Base-by-base conservation (phyloP, 2,113 vertebrate species). In the Calidris pygmaea region DNA sequence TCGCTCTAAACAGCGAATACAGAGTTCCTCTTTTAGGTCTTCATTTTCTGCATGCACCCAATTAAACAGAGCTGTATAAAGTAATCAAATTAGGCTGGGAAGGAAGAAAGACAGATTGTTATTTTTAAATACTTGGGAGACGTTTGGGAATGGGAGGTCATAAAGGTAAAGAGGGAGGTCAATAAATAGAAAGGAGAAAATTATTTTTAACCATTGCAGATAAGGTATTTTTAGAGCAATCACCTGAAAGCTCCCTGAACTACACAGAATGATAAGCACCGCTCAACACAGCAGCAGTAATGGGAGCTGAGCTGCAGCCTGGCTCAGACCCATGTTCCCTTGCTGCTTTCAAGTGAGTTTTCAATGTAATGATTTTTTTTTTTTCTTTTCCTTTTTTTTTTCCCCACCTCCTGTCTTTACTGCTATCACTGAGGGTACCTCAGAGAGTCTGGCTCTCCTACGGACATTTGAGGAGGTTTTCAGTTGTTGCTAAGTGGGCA, bases 211-310 rank as follows among this genome's bases (percentile, higher is more conserved):
- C 80, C 20, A 12, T 93, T 93, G 86, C 68, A 93, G 92, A 92
- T 78, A 86, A 93, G 76, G 76, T 95, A 94, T 94, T 97, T 95
- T 97, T 97, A 96, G 94, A 93, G 88, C 86, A 95, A 88, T 95
- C 90, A 96, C 92, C 92, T 96, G 96, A 78, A 95, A 89, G 83
- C 70, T 94, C 86, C 76, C 89, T 78, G 83, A 74, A 72, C 90
- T 78, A 37, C 70, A 14, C 30, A 48, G 76, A 50, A 75, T 37
- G 88, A 93, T 94, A 87, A 95, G 87, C 80, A 58, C 73, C 19
- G 39, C 94, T 94, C 93, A 65, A 15, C 75, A 50, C 58, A 6
- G 79, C 17, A 8, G 66, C 76, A 70, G n/a, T 32, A 39, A 66
- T 3, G 45, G 76, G 76, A 74, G 60, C 35, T 66, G 77, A 78